A percentile compares a stretch with the other conserved stretches of the same genome.
phyloP scores from a whole-genome alignment of 2,797 vertebrate species.

The Helicolenus hilgendorfi region DNA sequence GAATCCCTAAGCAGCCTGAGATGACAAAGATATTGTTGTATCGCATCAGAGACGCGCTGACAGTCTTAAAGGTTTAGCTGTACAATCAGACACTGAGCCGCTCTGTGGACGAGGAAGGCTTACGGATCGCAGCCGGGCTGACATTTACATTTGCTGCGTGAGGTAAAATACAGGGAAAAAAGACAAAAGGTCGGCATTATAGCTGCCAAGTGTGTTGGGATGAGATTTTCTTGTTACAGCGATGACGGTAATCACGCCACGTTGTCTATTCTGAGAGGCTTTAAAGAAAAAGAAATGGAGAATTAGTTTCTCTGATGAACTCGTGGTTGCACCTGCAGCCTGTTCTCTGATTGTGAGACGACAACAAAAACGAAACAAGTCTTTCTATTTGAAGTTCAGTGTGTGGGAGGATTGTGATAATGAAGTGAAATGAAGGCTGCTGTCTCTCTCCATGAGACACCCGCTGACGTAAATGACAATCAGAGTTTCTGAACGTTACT shows the following conservation, averaged over 20 bases:
- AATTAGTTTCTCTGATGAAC: not conserved
- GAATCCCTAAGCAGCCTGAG: conserved; percentile 22
- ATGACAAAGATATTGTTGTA: conserved; percentile 55
- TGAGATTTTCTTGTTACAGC: not conserved
- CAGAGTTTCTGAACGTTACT: not conserved
- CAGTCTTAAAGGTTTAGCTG: conserved; percentile 41
- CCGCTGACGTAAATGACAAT: not conserved
- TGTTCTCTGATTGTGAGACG: not conserved
- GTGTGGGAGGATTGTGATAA: not conserved
- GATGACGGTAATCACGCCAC: conserved; percentile 47
- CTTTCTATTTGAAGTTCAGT: conserved; percentile 5
- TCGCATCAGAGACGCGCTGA: conserved; percentile 17
- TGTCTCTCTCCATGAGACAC: not conserved
- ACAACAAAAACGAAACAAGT: not conserved
- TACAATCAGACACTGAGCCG: conserved; percentile 30
- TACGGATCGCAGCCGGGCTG: conserved; percentile 10
- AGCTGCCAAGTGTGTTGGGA: conserved; percentile 5
- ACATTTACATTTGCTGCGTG: conserved; percentile 51
- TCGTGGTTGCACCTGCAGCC: not conserved
- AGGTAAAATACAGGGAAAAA: not conserved
- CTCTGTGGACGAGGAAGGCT: not conserved
- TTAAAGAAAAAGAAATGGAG: not conserved
- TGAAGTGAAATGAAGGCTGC: not conserved
- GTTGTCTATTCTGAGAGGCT: conserved; percentile 6
- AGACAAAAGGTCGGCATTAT: not conserved